A percentile compares a stretch with the other conserved stretches of the same genome.
Conservation (phyloP, 2,113 vertebrate genomes). For the Corynorhinus townsendii region DNA sequence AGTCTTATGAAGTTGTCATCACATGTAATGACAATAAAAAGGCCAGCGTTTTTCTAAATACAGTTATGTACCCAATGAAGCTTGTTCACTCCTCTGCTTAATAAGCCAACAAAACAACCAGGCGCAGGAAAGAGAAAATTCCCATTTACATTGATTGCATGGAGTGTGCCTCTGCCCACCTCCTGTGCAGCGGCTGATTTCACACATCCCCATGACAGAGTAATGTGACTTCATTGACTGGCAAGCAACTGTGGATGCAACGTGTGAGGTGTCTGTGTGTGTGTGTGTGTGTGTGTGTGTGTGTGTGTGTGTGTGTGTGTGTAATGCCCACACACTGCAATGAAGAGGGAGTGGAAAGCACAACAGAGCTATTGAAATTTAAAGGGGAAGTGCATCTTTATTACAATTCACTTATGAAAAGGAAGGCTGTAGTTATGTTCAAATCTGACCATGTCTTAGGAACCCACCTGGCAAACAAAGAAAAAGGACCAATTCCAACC, state of each 20-base stretch:
- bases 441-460: neutral
- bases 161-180: neutral
- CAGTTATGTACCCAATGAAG: neutral
- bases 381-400: conserved; percentile 9
- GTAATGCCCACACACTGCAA: neutral
- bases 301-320: neutral
- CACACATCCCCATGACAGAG: neutral
- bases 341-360: neutral
- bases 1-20: neutral
- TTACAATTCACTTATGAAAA: neutral
- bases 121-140: neutral
- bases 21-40: conserved; percentile 13
- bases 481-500: fast-evolving
- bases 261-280: neutral
- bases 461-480: neutral
- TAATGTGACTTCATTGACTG: conserved; percentile 55
- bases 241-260: conserved; percentile 14
- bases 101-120: neutral
- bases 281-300: no score
- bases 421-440: neutral
- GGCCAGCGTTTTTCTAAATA: neutral
- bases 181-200: neutral
- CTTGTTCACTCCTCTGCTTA: neutral
- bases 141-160: neutral
- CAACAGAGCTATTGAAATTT: neutral